A percentile compares a stretch with the other conserved stretches of the same genome.
Conservation (phyloP, 2,888 invertebrate species). For the Xylophagus ater region DNA sequence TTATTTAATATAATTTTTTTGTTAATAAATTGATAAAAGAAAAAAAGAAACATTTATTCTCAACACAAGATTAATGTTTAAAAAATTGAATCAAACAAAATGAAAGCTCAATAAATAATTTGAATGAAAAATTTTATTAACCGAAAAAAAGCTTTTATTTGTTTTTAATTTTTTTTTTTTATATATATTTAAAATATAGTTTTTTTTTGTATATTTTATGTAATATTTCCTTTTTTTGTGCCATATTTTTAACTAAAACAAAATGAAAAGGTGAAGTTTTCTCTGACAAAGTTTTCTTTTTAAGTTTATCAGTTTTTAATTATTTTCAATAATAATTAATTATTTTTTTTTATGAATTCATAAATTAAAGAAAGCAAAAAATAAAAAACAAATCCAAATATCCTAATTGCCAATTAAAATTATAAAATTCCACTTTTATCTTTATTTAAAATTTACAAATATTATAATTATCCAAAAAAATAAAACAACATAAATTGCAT, state of each 20-base stretch:
- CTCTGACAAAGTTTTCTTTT: constrained; percentile 14
- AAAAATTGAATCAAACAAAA: constrained; percentile 10
- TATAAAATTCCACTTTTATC: too few species aligned
- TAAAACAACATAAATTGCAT: constrained; percentile 12
- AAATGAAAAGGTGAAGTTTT: constrained; percentile 18
- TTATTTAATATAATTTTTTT: too few species aligned
- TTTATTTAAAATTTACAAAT: background rate
- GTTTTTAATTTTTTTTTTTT: constrained; percentile 1
- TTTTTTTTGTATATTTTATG: background rate
- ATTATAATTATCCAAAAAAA: constrained; percentile 5
- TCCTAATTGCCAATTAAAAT: too few species aligned
- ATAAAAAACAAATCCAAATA: constrained; percentile 15
- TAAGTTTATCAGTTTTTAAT: constrained; percentile 11
- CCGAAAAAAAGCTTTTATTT: constrained; percentile 1
- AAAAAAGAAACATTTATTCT: constrained; percentile 11
- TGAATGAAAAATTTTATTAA: background rate
- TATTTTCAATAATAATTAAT: constrained; percentile 3
- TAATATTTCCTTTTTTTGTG: constrained; percentile 6
- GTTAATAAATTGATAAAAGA: background rate
- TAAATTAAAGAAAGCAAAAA: constrained; percentile 11
- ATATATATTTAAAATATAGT: background rate
- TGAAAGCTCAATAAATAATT: too few species aligned
- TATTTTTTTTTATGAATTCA: constrained; percentile 4
- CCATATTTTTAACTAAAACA: constrained; percentile 2
- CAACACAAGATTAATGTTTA: constrained; percentile 22